Evolutionary conservation across 2,113 vertebrate species (phyloP).

Genomic region (Hippoglossus stenolepis): DNA sequence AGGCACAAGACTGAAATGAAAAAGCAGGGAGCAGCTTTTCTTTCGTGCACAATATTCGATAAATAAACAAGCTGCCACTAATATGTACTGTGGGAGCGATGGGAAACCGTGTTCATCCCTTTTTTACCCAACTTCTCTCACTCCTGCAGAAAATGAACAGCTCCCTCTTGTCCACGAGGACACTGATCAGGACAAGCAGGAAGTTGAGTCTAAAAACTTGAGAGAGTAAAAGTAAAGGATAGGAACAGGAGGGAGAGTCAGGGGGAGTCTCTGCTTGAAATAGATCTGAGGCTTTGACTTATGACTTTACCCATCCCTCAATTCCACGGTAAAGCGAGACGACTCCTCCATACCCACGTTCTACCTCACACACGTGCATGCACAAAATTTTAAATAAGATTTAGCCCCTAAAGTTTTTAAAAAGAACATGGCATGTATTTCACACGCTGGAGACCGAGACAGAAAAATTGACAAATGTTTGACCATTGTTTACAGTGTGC

Average conservation of each 20-base stretch:
- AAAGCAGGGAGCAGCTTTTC: not conserved
- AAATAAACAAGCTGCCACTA: not conserved
- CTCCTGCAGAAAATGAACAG: not conserved
- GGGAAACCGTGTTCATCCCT: not conserved
- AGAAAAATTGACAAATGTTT: not conserved
- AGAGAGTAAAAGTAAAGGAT: slow-evolving; percentile 21
- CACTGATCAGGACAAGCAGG: not conserved
- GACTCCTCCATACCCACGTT: slow-evolving; percentile 21
- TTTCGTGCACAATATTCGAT: too few relatives aligned
- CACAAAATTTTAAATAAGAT: slow-evolving; percentile 4
- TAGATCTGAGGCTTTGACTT: slow-evolving; percentile 44
- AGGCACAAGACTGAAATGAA: not conserved
- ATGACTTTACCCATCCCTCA: slow-evolving; percentile 37
- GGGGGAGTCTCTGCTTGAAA: slow-evolving; percentile 36
- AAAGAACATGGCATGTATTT: not conserved
- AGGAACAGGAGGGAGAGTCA: slow-evolving; percentile 22
- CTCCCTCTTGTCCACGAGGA: not conserved
- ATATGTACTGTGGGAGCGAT: too few relatives aligned
- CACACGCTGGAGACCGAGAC: not conserved
- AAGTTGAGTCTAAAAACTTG: not conserved
- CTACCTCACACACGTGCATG: not conserved
- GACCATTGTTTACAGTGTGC: not conserved
- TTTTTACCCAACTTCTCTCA: not conserved
- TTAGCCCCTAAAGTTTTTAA: not conserved
- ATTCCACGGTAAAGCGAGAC: slow-evolving; percentile 30